phyloP scores from a whole-genome alignment of 2,888 invertebrate species.

The Balanococcus diminutus region DNA sequence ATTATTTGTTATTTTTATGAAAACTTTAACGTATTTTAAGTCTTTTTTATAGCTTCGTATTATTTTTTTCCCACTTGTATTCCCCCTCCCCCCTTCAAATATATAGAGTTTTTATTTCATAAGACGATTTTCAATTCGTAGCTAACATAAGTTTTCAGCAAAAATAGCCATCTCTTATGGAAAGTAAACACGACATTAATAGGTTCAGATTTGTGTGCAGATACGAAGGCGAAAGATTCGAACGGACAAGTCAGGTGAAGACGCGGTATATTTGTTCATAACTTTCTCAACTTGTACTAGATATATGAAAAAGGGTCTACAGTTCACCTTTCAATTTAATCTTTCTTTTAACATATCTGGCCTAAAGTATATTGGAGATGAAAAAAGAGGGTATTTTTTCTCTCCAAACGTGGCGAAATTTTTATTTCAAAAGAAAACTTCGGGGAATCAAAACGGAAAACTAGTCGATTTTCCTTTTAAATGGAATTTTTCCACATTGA shows the following conservation, averaged over 20 bases:
- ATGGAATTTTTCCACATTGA: background rate
- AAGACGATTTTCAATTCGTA: background rate
- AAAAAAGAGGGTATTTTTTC: background rate
- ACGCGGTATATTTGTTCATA: background rate
- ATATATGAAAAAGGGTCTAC: conserved; percentile 12
- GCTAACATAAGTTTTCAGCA: background rate
- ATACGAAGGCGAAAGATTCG: background rate
- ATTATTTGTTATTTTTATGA: conserved; percentile 9
- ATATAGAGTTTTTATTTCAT: background rate
- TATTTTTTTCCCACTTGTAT: background rate
- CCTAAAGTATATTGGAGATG: background rate
- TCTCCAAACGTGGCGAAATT: background rate
- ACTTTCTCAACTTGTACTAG: conserved; percentile 19
- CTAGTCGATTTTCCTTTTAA: background rate
- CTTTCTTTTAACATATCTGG: conserved; percentile 7
- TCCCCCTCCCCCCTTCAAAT: no score
- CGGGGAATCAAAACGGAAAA: background rate
- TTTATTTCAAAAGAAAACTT: background rate
- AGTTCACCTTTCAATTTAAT: conserved; percentile 24
- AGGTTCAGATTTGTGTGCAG: background rate
- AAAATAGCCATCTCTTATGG: background rate
- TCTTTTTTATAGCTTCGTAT: background rate
- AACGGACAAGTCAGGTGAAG: background rate
- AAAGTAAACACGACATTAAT: conserved; percentile 23
- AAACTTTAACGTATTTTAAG: conserved; percentile 1